A percentile compares a stretch with the other conserved stretches of the same genome.
These are phyloP conservation scores for Zaprionus obscuricornis DNA, from an alignment of 2,888 invertebrate genomes.

Conservation along the genomic window DNA sequence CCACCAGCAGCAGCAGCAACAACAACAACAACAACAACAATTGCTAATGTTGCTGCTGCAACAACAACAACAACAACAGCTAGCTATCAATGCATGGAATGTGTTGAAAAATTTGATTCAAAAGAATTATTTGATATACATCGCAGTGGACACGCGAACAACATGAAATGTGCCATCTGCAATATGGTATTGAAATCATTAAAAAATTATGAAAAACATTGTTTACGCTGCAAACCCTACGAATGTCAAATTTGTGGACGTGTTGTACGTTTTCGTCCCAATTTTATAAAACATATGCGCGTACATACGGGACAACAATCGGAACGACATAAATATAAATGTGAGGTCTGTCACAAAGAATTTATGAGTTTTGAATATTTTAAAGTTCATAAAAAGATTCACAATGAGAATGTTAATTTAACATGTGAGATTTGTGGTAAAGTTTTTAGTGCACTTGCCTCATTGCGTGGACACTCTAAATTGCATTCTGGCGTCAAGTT, in stretches of 20 bases:
- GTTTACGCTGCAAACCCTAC: constrained; percentile 83
- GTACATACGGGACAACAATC: constrained; percentile 83
- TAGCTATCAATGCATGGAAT: constrained; percentile 81
- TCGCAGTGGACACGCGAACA: constrained; percentile 83
- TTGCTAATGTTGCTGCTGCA: not conserved
- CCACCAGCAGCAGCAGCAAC: constrained; percentile 12
- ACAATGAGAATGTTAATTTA: constrained; percentile 85
- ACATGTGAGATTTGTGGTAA: constrained; percentile 85
- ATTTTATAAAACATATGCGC: constrained; percentile 83
- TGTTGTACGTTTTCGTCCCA: constrained; percentile 83
- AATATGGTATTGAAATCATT: constrained; percentile 83
- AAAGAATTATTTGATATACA: constrained; percentile 82
- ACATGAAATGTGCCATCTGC: constrained; percentile 83
- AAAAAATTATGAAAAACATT: constrained; percentile 83
- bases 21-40: not conserved
- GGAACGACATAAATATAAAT: constrained; percentile 84
- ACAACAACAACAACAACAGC: constrained; percentile 50
- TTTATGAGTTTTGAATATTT: constrained; percentile 85
- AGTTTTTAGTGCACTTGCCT: constrained; percentile 83
- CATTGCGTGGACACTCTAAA: constrained; percentile 82
- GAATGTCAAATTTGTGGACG: constrained; percentile 83
- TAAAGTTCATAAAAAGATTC: constrained; percentile 86
- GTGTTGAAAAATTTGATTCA: constrained; percentile 82
- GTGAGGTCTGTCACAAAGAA: constrained; percentile 85
- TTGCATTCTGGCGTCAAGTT: constrained; percentile 83